These are phyloP conservation scores for Turdus rufiventris DNA, from an alignment of 2,113 vertebrate species.

Conservation along the genomic window DNA sequence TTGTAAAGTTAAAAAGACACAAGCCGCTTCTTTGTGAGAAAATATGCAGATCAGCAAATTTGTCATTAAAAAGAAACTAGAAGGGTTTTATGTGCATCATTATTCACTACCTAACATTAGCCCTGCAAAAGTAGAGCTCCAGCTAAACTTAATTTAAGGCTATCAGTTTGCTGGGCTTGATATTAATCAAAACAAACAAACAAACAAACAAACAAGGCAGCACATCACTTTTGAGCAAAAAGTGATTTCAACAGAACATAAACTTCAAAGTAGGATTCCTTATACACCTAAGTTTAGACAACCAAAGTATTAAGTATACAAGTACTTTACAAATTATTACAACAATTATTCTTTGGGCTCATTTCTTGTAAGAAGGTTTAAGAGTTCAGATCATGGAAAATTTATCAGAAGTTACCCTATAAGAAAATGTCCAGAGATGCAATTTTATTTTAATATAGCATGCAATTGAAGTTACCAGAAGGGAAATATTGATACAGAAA, in stretches of 20 bases:
- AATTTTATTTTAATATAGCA: background rate
- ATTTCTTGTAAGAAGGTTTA: background rate
- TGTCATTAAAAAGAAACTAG: background rate
- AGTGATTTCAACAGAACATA: background rate
- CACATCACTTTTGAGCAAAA: background rate
- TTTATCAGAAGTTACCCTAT: background rate
- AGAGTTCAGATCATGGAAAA: background rate
- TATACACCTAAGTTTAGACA: background rate
- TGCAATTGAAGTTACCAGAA: background rate
- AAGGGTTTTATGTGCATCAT: background rate
- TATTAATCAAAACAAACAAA: background rate
- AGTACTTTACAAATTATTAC: background rate
- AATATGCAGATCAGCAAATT: background rate
- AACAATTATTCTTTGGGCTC: background rate
- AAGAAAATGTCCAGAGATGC: background rate
- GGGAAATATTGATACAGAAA: background rate
- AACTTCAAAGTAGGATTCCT: background rate
- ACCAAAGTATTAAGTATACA: background rate
- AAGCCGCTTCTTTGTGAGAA: background rate
- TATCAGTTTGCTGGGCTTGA: background rate
- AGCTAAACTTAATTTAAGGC: background rate
- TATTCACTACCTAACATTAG: background rate
- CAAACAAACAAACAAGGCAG: background rate
- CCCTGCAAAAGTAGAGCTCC: background rate
- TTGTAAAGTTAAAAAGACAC: background rate